Percentiles rank a stretch among this genome's conserved stretches.
These are phyloP conservation scores for Ictalurus punctatus DNA, from an alignment of 2,113 vertebrate genomes.

Conservation along the genomic window DNA sequence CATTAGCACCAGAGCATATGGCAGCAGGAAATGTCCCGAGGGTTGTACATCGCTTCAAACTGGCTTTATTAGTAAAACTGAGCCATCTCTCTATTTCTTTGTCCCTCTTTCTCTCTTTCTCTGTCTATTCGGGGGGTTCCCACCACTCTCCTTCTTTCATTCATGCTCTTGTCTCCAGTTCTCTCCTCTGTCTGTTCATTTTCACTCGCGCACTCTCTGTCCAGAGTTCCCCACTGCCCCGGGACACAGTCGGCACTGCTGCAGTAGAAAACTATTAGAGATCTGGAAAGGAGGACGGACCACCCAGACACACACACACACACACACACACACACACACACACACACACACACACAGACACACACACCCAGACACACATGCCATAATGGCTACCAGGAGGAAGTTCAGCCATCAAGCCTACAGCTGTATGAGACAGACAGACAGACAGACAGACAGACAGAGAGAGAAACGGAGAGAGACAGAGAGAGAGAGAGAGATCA, in stretches of 20 bases:
- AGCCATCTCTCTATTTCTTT: constrained; percentile 78
- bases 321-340: constrained; percentile 69
- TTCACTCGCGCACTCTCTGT: constrained; percentile 76
- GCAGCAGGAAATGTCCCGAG: constrained; percentile 80
- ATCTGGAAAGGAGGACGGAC: constrained; percentile 74
- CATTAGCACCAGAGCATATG: constrained; percentile 91
- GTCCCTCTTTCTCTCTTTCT: constrained; percentile 48
- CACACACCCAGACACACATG: constrained; percentile 64
- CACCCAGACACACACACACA: constrained; percentile 87
- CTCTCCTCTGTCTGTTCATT: constrained; percentile 71
- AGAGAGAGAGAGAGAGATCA: neutral
- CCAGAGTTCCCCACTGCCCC: constrained; percentile 74
- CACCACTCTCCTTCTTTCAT: neutral
- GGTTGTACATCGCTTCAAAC: constrained; percentile 71
- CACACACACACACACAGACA: constrained; percentile 65
- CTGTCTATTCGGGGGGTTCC: neutral
- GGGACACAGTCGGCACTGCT: constrained; percentile 85
- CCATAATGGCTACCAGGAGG: constrained; percentile 79
- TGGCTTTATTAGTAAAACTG: constrained; percentile 97
- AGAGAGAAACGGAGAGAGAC: constrained; percentile 17
- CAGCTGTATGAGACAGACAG: constrained; percentile 61
- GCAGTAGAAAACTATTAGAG: constrained; percentile 82
- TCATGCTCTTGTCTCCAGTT: constrained; percentile 22
- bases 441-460: neutral
- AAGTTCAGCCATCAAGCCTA: constrained; percentile 70